These are phyloP conservation scores for Podilymbus podiceps DNA, from an alignment of 2,113 vertebrate genomes.

Conservation along the genomic window DNA sequence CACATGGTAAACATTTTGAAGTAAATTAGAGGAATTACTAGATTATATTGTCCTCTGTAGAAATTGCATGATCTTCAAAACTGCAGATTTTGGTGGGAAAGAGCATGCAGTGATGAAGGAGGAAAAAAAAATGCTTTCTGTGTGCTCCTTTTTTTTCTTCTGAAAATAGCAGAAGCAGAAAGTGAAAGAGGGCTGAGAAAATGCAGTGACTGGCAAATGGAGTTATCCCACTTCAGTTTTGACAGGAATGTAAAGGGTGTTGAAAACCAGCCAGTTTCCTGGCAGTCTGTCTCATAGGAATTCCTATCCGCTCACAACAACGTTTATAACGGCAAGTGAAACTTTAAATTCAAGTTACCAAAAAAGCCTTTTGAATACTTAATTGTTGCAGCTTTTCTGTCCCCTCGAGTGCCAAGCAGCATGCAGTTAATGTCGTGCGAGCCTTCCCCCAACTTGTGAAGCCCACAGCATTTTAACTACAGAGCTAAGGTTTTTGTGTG, in stretches of 20 bases:
- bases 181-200: not conserved
- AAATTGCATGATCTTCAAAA: not conserved
- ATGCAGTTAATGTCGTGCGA: not conserved
- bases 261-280: not conserved
- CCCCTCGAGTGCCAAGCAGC: slow-evolving; percentile 4
- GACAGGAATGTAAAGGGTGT: not conserved
- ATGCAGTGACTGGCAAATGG: not conserved
- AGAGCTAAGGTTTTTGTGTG: not conserved
- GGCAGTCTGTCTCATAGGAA: not conserved
- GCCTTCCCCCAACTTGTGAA: not conserved
- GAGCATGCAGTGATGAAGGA: not conserved
- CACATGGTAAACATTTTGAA: not conserved
- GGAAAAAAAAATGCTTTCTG: not conserved
- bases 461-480: not conserved
- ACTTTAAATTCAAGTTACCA: slow-evolving; percentile 1
- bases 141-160: not conserved
- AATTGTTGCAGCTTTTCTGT: slow-evolving; percentile 36
- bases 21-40: not conserved
- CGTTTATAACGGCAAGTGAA: not conserved
- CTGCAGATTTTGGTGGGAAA: not conserved
- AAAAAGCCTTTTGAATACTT: slow-evolving; percentile 20
- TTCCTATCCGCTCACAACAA: not conserved
- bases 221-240: not conserved
- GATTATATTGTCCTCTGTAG: not conserved
- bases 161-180: not conserved